Evolutionary conservation across 2,113 vertebrate genomes (phyloP).

Genomic region (Typhlomys cinereus): DNA sequence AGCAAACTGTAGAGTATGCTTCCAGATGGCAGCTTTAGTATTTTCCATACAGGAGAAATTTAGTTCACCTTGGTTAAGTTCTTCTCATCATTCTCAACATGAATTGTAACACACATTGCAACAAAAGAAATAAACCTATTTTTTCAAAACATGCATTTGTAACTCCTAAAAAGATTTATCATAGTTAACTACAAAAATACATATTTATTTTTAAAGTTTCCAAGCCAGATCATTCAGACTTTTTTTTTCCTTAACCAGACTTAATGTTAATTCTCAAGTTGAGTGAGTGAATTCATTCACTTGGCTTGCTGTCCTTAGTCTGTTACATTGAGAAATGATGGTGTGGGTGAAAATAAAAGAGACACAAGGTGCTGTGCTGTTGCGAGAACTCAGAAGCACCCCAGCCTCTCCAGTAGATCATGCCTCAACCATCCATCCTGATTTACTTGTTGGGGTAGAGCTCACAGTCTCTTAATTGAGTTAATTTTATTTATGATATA

Average conservation of each 20-base stretch:
- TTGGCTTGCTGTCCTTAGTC: background rate
- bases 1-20: conserved; percentile 24
- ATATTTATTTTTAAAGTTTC: conserved; percentile 1
- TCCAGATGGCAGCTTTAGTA: background rate
- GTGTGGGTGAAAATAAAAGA: background rate
- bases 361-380: background rate
- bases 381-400: background rate
- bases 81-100: background rate
- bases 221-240: background rate
- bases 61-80: background rate
- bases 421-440: background rate
- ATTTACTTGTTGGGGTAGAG: background rate
- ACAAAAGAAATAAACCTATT: background rate
- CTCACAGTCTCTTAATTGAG: background rate
- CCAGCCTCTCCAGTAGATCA: background rate
- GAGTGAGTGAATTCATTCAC: background rate
- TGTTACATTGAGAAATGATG: background rate
- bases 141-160: conserved; percentile 39
- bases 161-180: conserved; percentile 26
- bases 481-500: conserved; percentile 14
- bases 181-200: background rate
- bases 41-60: conserved; percentile 32
- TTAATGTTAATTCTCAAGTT: background rate
- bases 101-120: background rate
- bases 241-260: background rate